These are phyloP conservation scores for Neosilurus hyrtlii DNA, from an alignment of 2,797 vertebrate species.

Conservation along the genomic window DNA sequence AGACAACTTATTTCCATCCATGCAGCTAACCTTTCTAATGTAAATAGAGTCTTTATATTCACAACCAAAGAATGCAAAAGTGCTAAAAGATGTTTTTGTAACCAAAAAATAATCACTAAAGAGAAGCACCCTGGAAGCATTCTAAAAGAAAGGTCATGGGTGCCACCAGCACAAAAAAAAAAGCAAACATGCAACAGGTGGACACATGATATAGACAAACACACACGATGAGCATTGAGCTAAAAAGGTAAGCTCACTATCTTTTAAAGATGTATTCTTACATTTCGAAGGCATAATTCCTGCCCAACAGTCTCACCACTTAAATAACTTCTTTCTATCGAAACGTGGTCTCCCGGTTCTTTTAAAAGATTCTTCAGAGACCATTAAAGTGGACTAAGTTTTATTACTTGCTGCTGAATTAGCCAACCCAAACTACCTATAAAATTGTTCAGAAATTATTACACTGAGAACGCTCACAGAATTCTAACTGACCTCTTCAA, in stretches of 20 bases:
- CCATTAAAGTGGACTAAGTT: conserved; percentile 65
- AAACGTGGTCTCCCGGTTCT: conserved; percentile 61
- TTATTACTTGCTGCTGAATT: conserved; percentile 68
- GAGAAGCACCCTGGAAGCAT: no score
- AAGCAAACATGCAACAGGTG: no score
- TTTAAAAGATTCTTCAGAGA: conserved; percentile 65
- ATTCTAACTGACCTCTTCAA: conserved; percentile 56
- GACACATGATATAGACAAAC: background rate
- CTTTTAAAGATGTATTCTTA: conserved; percentile 26
- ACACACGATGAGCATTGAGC: background rate
- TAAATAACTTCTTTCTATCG: conserved; percentile 60
- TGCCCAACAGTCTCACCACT: conserved; percentile 27
- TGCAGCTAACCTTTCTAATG: no score
- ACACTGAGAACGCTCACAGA: conserved; percentile 56
- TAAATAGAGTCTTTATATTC: no score
- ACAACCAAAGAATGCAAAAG: no score
- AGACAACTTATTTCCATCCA: no score
- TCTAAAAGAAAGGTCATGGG: no score
- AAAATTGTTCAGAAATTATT: conserved; percentile 61
- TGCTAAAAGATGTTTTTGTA: no score
- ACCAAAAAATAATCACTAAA: no score
- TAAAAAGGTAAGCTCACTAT: conserved; percentile 36
- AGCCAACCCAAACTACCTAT: conserved; percentile 59
- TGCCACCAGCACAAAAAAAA: no score
- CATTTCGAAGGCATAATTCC: conserved; percentile 30